Conservation (phyloP, 2,113 vertebrate species). For the Oreotragus oreotragus region DNA sequence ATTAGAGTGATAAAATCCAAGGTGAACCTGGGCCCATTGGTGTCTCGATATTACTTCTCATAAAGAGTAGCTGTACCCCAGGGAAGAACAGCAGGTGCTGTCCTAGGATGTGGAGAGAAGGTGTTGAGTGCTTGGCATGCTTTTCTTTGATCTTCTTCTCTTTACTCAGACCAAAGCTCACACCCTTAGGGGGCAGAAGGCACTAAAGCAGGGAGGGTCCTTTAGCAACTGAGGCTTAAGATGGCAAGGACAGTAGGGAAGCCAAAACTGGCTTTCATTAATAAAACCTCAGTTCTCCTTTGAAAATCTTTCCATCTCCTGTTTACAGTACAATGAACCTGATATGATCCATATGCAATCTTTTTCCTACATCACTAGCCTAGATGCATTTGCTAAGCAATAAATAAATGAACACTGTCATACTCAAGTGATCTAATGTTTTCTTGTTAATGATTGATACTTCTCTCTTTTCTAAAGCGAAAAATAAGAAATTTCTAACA, state of each 20-base stretch:
- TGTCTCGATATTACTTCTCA: not conserved
- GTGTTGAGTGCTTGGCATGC: not conserved
- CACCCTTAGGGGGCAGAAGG: not conserved
- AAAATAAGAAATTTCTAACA: not conserved
- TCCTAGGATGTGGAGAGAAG: not conserved
- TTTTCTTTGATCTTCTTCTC: constrained; percentile 50
- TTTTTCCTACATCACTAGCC: not conserved
- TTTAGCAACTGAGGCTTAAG: constrained; percentile 25
- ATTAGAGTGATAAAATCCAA: not conserved
- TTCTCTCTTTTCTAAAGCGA: not conserved
- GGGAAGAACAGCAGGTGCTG: constrained; percentile 1
- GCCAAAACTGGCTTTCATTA: constrained; percentile 19
- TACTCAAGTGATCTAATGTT: not conserved
- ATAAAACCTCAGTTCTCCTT: constrained; percentile 6
- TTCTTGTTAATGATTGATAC: not conserved
- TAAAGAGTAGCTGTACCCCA: not conserved
- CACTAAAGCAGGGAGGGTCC: not conserved
- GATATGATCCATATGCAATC: not conserved
- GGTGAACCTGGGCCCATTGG: not conserved
- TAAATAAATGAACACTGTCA: not conserved
- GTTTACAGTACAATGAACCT: not conserved
- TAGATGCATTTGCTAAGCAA: not conserved
- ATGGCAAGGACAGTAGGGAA: not conserved
- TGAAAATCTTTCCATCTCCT: constrained; percentile 35
- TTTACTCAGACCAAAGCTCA: constrained; percentile 19